A percentile compares a stretch with the other conserved stretches of the same genome.
Evolutionary conservation across 2,888 invertebrate species (phyloP).

Genomic region (Aspidapion aeneum): DNA sequence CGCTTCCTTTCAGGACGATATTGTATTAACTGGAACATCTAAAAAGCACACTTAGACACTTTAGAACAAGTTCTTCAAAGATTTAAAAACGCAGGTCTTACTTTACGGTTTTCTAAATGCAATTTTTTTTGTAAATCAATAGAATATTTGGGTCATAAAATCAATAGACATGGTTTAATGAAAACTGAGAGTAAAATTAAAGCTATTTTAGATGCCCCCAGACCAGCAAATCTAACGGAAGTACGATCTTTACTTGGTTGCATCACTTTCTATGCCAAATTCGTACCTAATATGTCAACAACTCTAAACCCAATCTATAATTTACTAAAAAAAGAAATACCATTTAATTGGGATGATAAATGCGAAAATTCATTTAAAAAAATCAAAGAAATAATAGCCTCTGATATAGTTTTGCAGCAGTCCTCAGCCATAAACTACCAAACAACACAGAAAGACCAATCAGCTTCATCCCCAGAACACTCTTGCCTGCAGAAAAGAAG

Average conservation of each 20-base stretch:
- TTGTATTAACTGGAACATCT: conserved; percentile 16
- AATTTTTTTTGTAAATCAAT: conserved; percentile 27
- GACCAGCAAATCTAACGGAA: conserved; percentile 15
- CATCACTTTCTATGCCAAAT: conserved; percentile 23
- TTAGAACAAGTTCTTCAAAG: conserved; percentile 29
- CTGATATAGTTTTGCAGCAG: conserved; percentile 20
- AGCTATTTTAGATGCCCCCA: conserved; percentile 20
- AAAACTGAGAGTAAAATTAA: too few relatives aligned
- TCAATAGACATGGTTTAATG: too few relatives aligned
- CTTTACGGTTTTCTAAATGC: too few relatives aligned
- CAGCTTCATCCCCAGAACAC: too few relatives aligned
- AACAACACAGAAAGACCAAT: conserved; percentile 34
- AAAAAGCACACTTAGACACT: conserved; percentile 27
- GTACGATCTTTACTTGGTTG: conserved; percentile 18
- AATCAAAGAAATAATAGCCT: conserved; percentile 20
- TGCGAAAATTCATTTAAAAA: conserved; percentile 21
- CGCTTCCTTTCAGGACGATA: too few relatives aligned
- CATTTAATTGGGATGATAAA: conserved; percentile 22
- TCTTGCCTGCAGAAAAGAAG: too few relatives aligned
- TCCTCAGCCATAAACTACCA: conserved; percentile 24
- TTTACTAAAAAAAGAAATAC: conserved; percentile 18
- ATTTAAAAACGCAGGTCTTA: conserved; percentile 28
- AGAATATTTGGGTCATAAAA: conserved; percentile 25
- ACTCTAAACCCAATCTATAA: conserved; percentile 18
- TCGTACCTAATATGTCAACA: conserved; percentile 11